phyloP scores from a whole-genome alignment of 2,888 invertebrate species.

The Chironomus tentans region DNA sequence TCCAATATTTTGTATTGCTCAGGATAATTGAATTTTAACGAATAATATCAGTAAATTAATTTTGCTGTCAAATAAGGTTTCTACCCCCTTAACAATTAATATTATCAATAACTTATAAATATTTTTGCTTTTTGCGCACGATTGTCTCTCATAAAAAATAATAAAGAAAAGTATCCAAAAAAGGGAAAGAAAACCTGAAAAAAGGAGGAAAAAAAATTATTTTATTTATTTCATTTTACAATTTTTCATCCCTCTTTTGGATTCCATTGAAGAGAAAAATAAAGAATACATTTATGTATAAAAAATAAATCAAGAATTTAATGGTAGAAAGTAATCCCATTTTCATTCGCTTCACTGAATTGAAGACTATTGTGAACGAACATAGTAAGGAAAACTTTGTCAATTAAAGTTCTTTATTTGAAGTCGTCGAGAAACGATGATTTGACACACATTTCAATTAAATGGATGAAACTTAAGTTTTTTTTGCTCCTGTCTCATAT shows the following conservation, averaged over 20 bases:
- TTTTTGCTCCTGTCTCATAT: neutral
- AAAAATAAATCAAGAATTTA: constrained; percentile 25
- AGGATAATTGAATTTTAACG: too few relatives aligned
- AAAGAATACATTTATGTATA: neutral
- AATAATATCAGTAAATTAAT: too few relatives aligned
- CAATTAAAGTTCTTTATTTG: constrained; percentile 17
- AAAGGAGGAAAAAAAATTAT: neutral
- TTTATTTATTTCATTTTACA: constrained; percentile 1
- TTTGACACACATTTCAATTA: constrained; percentile 27
- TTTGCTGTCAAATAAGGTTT: too few relatives aligned
- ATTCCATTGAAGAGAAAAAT: neutral
- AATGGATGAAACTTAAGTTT: neutral
- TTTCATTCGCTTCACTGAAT: constrained; percentile 22
- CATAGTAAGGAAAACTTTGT: constrained; percentile 15
- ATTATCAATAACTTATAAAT: neutral
- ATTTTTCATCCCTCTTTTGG: neutral
- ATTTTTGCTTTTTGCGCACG: constrained; percentile 26
- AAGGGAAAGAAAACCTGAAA: neutral
- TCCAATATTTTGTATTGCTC: too few relatives aligned
- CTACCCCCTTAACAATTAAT: neutral
- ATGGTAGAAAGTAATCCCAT: constrained; percentile 26
- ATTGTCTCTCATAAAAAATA: constrained; percentile 18
- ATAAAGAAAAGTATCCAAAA: neutral
- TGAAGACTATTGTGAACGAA: neutral
- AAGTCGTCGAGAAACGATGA: neutral